Percentiles rank a stretch among this genome's conserved stretches.
Conservation (phyloP, 2,888 invertebrate genomes). For the Prosopocoilus inquinatus region DNA sequence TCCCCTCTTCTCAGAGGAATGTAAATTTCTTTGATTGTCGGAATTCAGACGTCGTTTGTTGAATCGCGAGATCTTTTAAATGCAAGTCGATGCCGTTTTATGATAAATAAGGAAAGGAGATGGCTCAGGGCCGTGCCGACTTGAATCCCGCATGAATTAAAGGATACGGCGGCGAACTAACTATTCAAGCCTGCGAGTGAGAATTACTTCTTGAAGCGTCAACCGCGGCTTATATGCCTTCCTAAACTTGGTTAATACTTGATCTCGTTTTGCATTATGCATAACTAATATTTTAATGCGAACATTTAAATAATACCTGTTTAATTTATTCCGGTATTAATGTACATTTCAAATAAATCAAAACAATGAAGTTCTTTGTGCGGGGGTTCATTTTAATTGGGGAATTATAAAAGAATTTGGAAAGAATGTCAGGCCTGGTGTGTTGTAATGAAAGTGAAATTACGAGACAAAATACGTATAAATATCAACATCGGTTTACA, state of each 20-base stretch:
- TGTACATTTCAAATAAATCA: too few species aligned
- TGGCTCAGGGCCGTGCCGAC: slow-evolving; percentile 26
- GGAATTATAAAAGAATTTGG: too few species aligned
- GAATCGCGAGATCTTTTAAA: background rate
- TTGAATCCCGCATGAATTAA: slow-evolving; percentile 36
- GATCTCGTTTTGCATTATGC: slow-evolving; percentile 44
- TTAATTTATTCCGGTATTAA: slow-evolving; percentile 16
- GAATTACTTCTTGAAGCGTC: slow-evolving; percentile 39
- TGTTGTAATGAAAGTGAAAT: too few species aligned
- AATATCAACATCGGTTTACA: background rate
- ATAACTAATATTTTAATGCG: slow-evolving; percentile 49
- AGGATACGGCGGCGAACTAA: slow-evolving; percentile 32
- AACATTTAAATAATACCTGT: slow-evolving; percentile 43
- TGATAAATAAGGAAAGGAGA: slow-evolving; percentile 30
- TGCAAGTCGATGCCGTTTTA: slow-evolving; percentile 22
- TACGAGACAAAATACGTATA: too few species aligned
- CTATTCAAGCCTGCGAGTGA: slow-evolving; percentile 31
- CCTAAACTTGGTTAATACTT: slow-evolving; percentile 39
- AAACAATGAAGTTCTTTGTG: too few species aligned
- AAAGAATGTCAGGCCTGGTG: too few species aligned
- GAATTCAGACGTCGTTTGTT: too few species aligned
- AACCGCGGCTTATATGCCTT: slow-evolving; percentile 34
- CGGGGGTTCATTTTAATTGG: too few species aligned
- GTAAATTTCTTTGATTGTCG: too few species aligned
- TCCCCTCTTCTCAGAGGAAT: too few species aligned